These are phyloP conservation scores for Microchrysa polita DNA, from an alignment of 2,888 invertebrate genomes.

Conservation along the genomic window DNA sequence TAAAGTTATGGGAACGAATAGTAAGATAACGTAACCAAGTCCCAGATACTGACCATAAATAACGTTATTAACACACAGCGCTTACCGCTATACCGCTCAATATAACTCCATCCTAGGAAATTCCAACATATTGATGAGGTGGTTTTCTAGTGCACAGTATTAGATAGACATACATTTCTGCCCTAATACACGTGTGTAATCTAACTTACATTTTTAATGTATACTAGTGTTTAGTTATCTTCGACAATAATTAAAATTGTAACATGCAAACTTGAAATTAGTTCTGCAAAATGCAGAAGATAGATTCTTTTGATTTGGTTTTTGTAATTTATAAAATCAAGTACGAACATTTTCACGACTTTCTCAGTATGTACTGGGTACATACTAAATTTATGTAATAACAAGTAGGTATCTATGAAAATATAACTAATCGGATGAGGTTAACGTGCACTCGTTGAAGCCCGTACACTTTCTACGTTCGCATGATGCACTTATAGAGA, in stretches of 20 bases:
- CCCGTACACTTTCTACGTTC: slow-evolving; percentile 15
- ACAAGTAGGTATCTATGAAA: slow-evolving; percentile 12
- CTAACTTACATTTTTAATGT: neutral
- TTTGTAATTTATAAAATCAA: no score
- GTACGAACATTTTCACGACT: neutral
- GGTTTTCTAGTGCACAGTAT: neutral
- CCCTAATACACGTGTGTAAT: neutral
- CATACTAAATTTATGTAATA: no score
- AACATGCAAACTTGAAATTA: no score
- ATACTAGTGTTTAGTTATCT: neutral
- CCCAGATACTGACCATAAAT: slow-evolving; percentile 19
- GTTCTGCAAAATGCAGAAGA: no score
- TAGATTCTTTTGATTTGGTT: no score
- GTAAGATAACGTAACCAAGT: slow-evolving; percentile 3
- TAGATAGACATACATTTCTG: no score
- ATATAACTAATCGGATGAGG: slow-evolving; percentile 7
- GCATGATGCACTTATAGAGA: slow-evolving; percentile 18
- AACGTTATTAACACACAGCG: neutral
- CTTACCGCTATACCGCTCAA: slow-evolving; percentile 18
- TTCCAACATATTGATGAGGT: slow-evolving; percentile 3
- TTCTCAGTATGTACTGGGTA: neutral
- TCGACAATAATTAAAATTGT: no score
- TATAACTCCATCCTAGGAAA: slow-evolving; percentile 14
- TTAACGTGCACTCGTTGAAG: slow-evolving; percentile 5
- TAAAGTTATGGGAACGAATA: neutral